A percentile compares a stretch with the other conserved stretches of the same genome.
Conservation (phyloP, 2,113 vertebrate species). For the Petaurus breviceps region DNA sequence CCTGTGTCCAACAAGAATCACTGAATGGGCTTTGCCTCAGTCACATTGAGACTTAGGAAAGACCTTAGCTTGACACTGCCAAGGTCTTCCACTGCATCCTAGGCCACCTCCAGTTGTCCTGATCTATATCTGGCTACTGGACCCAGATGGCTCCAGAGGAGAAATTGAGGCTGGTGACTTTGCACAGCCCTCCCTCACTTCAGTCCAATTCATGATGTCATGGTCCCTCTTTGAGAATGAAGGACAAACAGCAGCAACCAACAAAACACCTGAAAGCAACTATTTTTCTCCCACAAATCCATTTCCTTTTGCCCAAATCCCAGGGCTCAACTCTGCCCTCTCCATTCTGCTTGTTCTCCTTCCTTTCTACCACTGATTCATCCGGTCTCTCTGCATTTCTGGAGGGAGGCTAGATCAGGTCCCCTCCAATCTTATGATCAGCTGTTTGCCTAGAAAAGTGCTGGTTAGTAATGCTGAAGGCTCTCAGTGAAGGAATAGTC, state of each 20-base stretch:
- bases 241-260: neutral
- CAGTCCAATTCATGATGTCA: too few species aligned
- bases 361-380: neutral
- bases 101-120: too few species aligned
- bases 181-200: too few species aligned
- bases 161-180: too few species aligned
- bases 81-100: too few species aligned
- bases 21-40: too few species aligned
- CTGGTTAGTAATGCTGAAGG: neutral
- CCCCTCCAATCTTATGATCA: neutral
- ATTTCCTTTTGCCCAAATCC: neutral
- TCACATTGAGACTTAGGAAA: too few species aligned
- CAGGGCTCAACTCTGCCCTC: neutral
- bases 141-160: too few species aligned
- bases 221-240: too few species aligned
- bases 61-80: too few species aligned
- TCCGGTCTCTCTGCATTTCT: neutral
- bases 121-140: too few species aligned
- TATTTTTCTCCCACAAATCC: conserved; percentile 12
- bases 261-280: neutral
- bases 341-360: neutral
- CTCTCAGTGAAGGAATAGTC: neutral
- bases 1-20: neutral
- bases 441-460: neutral
- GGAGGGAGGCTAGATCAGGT: neutral